Evolutionary conservation across 2,888 invertebrate species (phyloP).

Genomic region (Anarsia innoxiella): DNA sequence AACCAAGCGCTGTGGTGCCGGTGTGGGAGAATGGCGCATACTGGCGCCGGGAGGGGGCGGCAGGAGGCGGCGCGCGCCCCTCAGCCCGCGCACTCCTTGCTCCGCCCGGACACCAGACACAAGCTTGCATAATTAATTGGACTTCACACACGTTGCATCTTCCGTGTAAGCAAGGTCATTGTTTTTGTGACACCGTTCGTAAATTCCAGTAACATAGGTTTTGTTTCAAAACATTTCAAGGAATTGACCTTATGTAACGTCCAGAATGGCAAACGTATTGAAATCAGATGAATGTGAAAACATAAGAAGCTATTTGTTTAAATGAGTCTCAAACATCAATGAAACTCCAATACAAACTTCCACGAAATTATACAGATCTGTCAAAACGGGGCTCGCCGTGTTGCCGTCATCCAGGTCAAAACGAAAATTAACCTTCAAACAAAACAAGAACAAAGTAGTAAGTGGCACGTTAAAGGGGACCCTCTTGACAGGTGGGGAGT

Average conservation of each 20-base stretch:
- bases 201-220: no score
- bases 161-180: slow-evolving; percentile 63
- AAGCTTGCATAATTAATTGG: slow-evolving; percentile 68
- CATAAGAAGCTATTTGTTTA: no score
- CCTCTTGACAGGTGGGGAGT: slow-evolving; percentile 36
- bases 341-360: no score
- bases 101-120: slow-evolving; percentile 54
- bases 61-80: slow-evolving; percentile 19
- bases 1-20: slow-evolving; percentile 60
- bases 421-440: slow-evolving; percentile 72
- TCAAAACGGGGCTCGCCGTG: slow-evolving; percentile 9
- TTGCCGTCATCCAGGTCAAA: slow-evolving; percentile 47
- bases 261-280: no score
- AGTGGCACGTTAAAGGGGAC: slow-evolving; percentile 56
- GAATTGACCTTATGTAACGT: no score
- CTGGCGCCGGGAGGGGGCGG: slow-evolving; percentile 42
- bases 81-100: slow-evolving; percentile 22
- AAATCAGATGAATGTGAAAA: no score
- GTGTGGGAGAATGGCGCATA: slow-evolving; percentile 69
- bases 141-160: slow-evolving; percentile 59
- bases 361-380: slow-evolving; percentile 1
- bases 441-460: slow-evolving; percentile 69
- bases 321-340: no score
- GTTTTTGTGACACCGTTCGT: slow-evolving; percentile 44
- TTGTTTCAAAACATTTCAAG: no score